Percentiles rank a stretch among this genome's conserved stretches.
These are phyloP conservation scores for Halocaridina rubra DNA, from an alignment of 2,888 invertebrate genomes.

Conservation along the genomic window DNA sequence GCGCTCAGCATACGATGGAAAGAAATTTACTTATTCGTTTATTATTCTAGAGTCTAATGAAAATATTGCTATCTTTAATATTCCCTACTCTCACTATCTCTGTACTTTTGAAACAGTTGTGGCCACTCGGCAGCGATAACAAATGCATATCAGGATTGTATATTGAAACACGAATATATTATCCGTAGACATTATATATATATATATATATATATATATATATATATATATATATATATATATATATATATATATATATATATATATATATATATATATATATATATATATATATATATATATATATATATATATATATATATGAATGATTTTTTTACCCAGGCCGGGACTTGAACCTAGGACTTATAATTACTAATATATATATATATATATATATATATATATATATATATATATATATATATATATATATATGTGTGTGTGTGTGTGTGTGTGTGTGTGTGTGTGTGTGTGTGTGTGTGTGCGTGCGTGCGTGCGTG, in stretches of 20 bases:
- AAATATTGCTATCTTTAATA: too few relatives aligned
- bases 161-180: background rate
- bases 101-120: background rate
- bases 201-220: background rate
- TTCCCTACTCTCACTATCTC: background rate
- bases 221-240: background rate
- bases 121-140: background rate
- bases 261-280: background rate
- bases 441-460: constrained; percentile 8
- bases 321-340: background rate
- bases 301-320: background rate
- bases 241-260: background rate
- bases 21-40: too few relatives aligned
- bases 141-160: background rate
- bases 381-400: background rate
- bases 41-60: too few relatives aligned
- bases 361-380: background rate
- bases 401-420: background rate
- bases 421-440: background rate
- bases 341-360: background rate
- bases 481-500: background rate
- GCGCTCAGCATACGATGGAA: too few relatives aligned
- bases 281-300: background rate
- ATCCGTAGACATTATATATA: background rate
- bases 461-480: constrained; percentile 3